Evolutionary conservation across 1,140 invertebrate genomes (phyloP).

Genomic region (Yoshiicerus persimilis): DNA sequence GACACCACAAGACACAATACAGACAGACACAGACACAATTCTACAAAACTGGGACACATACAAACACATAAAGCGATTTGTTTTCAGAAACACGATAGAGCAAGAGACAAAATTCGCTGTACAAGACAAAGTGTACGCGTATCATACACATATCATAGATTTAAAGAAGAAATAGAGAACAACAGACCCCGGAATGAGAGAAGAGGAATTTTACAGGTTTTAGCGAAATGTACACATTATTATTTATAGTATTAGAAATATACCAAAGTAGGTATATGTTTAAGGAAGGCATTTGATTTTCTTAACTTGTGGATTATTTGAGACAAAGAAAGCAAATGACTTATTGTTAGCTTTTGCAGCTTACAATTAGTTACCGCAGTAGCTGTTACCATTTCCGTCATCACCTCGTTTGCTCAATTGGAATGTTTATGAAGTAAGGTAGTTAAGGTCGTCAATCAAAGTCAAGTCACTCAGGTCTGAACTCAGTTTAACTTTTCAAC

Average conservation of each 20-base stretch:
- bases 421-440: constrained; percentile 15
- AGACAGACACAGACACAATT: background rate
- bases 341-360: background rate
- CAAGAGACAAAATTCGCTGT: background rate
- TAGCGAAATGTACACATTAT: background rate
- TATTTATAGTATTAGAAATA: background rate
- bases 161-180: background rate
- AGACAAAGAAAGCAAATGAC: background rate
- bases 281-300: background rate
- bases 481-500: background rate
- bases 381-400: constrained; percentile 5
- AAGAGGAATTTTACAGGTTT: background rate
- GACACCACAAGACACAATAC: too few species aligned
- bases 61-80: background rate
- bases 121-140: background rate
- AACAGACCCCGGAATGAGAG: background rate
- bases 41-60: background rate
- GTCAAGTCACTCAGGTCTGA: background rate
- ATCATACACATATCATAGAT: background rate
- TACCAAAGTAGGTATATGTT: background rate
- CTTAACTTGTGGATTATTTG: background rate
- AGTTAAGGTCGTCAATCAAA: constrained; percentile 5
- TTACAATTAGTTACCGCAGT: background rate
- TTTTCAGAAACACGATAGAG: background rate
- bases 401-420: constrained; percentile 18